Base-by-base conservation (phyloP, 2,113 vertebrate species). In the Gopherus evgoodei region DNA sequence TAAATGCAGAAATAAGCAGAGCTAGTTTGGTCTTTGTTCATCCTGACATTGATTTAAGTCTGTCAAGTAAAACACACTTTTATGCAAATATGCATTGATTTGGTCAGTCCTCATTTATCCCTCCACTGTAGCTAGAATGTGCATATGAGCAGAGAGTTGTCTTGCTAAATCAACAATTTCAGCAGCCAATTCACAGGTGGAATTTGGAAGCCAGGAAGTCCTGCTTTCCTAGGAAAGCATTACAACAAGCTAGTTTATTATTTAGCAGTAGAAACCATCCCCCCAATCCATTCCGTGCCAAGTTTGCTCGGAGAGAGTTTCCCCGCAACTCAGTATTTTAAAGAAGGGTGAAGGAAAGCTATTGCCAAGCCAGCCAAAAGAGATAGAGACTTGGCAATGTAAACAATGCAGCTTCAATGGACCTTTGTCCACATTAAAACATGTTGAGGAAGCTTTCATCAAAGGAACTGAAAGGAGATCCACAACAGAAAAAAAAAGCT, bases 181-280 rank as follows among this genome's bases (percentile, higher is more conserved):
- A 95, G 89, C 42, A 95, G 95, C 97, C 96, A 97, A 93, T 91
- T 91, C 96, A 76, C 92, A 92, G 91, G 92, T 1, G 1, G 93
- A 97, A 93, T 97, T 86, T 97, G 94, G 95, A 96, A 96, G 94
- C 89, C 96, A 96, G 93, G 91, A 93, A 0, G 54, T 96, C 89
- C 95, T 97, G 93, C 95, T 90, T 95, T 93, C 85, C 89, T 92
- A 88, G 72, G 90, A 0, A 78, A 2, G 89, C 94, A 76, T 81
- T 29, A 78, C 75, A 13, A 78, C 6, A 47, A 24, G 24, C 44
- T 44, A 78, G 42, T 29, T 47, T 3, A 38, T 78, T 44, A 44
- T 25, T 47, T 78, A 78, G 44, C 27, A 83, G 38, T 44, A 56
- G 25, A 57, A 31, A 27, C 25, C 42, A 44, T 14, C 57, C 29